phyloP scores from a whole-genome alignment of 2,888 invertebrate species.

The Phyllotreta cruciferae region DNA sequence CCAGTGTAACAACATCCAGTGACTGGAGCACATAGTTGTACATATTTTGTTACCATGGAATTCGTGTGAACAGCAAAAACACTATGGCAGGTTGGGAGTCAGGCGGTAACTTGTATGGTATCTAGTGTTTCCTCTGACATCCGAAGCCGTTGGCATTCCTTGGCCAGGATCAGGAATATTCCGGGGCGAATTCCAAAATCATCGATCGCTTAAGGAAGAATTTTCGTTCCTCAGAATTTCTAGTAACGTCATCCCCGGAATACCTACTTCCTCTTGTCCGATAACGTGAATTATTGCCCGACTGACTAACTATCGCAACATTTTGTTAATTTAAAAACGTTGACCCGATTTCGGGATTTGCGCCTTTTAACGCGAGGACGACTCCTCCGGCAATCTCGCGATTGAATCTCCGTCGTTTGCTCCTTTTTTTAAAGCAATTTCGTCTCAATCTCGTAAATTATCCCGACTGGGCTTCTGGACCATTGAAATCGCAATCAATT shows the following conservation, averaged over 20 bases:
- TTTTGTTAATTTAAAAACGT: no score
- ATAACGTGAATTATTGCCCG: no score
- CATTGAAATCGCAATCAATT: slow-evolving; percentile 17
- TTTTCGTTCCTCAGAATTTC: slow-evolving; percentile 3
- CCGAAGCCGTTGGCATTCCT: slow-evolving; percentile 29
- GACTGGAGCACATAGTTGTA: no score
- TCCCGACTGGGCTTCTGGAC: slow-evolving; percentile 10
- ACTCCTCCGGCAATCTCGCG: slow-evolving; percentile 4
- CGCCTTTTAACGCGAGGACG: no score
- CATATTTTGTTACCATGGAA: slow-evolving; percentile 2
- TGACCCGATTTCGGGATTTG: no score
- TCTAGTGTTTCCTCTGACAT: slow-evolving; percentile 34
- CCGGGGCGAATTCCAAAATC: slow-evolving; percentile 19
- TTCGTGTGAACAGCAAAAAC: slow-evolving; percentile 26
- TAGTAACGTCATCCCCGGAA: not conserved
- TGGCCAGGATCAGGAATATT: slow-evolving; percentile 23
- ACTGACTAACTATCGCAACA: no score
- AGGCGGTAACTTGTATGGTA: slow-evolving; percentile 32
- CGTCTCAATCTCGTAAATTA: slow-evolving; percentile 15
- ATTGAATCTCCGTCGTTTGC: not conserved
- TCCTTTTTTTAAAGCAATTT: slow-evolving; percentile 3
- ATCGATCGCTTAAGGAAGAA: slow-evolving; percentile 12
- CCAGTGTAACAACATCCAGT: no score
- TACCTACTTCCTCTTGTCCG: not conserved
- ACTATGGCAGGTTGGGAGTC: slow-evolving; percentile 32